Conservation (phyloP, 2,113 vertebrate species). For the Oriolus oriolus region DNA sequence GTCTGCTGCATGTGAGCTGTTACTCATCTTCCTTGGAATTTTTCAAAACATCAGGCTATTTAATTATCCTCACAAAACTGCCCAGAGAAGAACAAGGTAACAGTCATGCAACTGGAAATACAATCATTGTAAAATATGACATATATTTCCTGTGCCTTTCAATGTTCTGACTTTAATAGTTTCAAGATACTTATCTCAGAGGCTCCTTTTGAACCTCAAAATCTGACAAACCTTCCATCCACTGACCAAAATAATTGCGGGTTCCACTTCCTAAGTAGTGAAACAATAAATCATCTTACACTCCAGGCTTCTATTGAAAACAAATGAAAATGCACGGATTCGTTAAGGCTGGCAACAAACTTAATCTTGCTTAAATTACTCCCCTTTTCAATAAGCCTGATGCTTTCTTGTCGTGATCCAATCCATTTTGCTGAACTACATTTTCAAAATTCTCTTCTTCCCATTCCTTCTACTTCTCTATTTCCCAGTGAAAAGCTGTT, state of each 20-base stretch:
- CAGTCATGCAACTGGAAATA: not conserved
- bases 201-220: not conserved
- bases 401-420: not conserved
- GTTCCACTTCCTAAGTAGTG: not conserved
- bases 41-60: not conserved
- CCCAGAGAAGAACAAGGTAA: not conserved
- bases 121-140: not conserved
- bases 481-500: not conserved
- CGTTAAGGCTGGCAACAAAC: not conserved
- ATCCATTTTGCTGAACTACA: not conserved
- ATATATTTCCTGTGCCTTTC: not conserved
- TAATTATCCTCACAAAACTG: not conserved
- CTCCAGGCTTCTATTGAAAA: not conserved
- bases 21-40: not conserved
- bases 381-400: not conserved
- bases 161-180: not conserved
- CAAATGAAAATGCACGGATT: rapidly evolving
- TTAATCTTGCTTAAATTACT: not conserved
- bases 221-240: not conserved
- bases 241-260: not conserved
- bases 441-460: not conserved
- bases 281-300: not conserved
- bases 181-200: not conserved
- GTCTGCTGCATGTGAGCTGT: not conserved
- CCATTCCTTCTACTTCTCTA: not conserved